Evolutionary conservation across 1,140 invertebrate genomes (phyloP), one percentile per base, ranked within the genome.

Genomic region (Drosophila subobscura): DNA sequence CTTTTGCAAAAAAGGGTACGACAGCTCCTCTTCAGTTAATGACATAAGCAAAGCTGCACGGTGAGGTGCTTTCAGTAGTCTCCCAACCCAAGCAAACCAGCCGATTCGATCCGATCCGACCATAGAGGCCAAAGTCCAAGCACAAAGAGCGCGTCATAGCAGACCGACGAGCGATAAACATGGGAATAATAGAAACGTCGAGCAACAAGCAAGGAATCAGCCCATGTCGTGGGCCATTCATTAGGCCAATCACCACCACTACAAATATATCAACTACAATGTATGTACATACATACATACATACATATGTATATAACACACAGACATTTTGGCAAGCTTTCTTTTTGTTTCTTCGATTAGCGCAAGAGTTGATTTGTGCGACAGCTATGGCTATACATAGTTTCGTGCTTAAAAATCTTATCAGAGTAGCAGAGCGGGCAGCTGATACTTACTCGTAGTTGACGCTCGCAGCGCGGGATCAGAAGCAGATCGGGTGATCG

Each of bases 251-350:
- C 16, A 20, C 16, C 16, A 20, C 16, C 16, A 20, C 16, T 20
- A 20, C 16, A 20, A 20, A 20, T 20, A 20, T 20, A 20, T 20
- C 0, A 20, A 20, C 16, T 20, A 20, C 16, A 20, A 20, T 20
- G 16, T 20, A 20, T 20, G 16, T 20, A n/a, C n/a, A n/a, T n/a
- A n/a, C n/a, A n/a, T n/a, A n/a, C n/a, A n/a, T n/a, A n/a, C n/a
- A n/a, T n/a, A n/a, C n/a, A n/a, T n/a, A 20, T 20, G 16, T 20
- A 10, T 37, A 33, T 37, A 16, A 22, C 37, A 40, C 27, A 52
- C 10, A 52, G 20, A 16, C 33, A 16, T 57, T 57, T 57, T 57
- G 55, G 44, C 55, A 57, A 57, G 22, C 55, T 57, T 57, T 57
- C 55, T 57, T 45, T 57, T 47, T 20, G 12, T 37, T 37, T 12